Evolutionary conservation across 2,888 invertebrate genomes (phyloP).

Genomic region (Coelopa pilipes): DNA sequence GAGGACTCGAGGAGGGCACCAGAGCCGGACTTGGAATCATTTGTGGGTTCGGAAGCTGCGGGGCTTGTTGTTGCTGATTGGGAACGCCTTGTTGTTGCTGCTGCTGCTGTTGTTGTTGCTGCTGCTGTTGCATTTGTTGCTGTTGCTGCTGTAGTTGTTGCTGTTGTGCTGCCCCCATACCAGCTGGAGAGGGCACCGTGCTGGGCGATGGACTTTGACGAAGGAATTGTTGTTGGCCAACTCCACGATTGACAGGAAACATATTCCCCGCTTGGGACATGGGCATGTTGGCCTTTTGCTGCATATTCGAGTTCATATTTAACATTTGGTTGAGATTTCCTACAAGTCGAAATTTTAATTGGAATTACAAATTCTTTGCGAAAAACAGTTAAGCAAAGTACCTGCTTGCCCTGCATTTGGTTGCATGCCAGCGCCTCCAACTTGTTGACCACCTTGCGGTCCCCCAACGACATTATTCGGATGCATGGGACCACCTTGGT

Average conservation of each 20-base stretch:
- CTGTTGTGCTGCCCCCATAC: constrained; percentile 52
- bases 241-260: constrained; percentile 71
- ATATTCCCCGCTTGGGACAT: constrained; percentile 67
- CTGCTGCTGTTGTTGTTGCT: constrained; percentile 52
- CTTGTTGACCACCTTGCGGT: constrained; percentile 56
- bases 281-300: constrained; percentile 61
- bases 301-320: constrained; percentile 62
- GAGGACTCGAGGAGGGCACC: constrained; percentile 76
- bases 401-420: constrained; percentile 57
- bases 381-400: constrained; percentile 24
- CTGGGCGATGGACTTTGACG: constrained; percentile 78
- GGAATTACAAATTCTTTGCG: not conserved
- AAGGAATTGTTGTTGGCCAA: constrained; percentile 80
- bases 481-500: constrained; percentile 61
- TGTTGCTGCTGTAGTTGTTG: constrained; percentile 61
- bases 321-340: constrained; percentile 62
- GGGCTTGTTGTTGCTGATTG: constrained; percentile 57
- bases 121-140: constrained; percentile 57
- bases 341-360: constrained; percentile 20
- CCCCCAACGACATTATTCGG: constrained; percentile 54
- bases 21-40: constrained; percentile 79
- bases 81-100: constrained; percentile 46
- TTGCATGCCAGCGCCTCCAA: constrained; percentile 54
- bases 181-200: constrained; percentile 70
- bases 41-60: constrained; percentile 67